These are phyloP conservation scores for Philopotamus ludificatus DNA, from an alignment of 1,140 invertebrate species.

Conservation along the genomic window DNA sequence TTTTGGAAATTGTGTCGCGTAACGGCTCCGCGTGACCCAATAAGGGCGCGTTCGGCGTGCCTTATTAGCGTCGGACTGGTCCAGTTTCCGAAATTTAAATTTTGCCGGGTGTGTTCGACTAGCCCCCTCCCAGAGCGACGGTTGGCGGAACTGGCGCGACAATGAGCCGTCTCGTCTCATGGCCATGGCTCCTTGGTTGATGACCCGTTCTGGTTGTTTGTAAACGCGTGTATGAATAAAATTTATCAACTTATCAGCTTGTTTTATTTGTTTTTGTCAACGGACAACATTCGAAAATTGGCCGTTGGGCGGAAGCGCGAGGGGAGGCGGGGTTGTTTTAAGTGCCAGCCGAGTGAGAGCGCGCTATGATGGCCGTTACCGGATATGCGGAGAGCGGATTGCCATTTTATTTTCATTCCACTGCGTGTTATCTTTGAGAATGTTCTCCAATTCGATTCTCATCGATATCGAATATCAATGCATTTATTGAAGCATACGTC, in stretches of 20 bases:
- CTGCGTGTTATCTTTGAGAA: too few relatives aligned
- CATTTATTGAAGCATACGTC: conserved; percentile 1
- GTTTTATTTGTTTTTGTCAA: conserved; percentile 7
- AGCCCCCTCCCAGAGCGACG: conserved; percentile 7
- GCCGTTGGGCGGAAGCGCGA: too few relatives aligned
- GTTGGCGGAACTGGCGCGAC: conserved; percentile 26
- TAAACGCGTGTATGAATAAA: conserved; percentile 10
- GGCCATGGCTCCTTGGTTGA: conserved; percentile 16
- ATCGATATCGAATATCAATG: conserved; percentile 8
- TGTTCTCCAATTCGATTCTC: conserved; percentile 8
- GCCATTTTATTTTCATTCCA: too few relatives aligned
- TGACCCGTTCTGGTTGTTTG: conserved; percentile 22
- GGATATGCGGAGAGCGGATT: too few relatives aligned
- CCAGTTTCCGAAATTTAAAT: neutral
- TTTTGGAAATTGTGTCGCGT: neutral
- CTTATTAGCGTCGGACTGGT: neutral
- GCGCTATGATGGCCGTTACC: neutral
- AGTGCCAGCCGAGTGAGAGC: neutral
- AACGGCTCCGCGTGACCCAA: neutral
- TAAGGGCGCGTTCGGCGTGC: neutral
- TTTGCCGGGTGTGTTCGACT: conserved; percentile 17
- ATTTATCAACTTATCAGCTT: conserved; percentile 3
- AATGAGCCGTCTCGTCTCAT: conserved; percentile 19
- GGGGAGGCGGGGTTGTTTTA: too few relatives aligned
- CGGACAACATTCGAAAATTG: neutral